Conservation (phyloP, 2,888 invertebrate genomes). For the Acanthosoma haemorrhoidale region DNA sequence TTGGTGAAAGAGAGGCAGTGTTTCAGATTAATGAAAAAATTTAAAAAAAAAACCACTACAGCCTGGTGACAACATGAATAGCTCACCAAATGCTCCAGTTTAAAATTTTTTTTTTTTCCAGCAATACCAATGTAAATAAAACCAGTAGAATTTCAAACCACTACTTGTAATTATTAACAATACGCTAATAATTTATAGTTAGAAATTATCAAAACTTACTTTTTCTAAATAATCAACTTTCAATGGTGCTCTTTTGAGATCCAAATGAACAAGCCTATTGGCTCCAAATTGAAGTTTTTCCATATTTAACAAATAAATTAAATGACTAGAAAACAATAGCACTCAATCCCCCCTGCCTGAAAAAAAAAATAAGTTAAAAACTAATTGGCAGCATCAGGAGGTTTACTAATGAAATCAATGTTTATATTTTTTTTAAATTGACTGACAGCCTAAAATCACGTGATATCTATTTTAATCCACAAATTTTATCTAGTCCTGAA, state of each 20-base stretch:
- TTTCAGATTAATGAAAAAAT: no score
- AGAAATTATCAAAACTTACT: no score
- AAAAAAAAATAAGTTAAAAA: background rate
- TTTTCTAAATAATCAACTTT: slow-evolving; percentile 56
- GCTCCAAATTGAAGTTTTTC: slow-evolving; percentile 27
- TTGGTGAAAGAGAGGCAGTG: no score
- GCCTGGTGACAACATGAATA: no score
- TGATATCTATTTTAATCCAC: background rate
- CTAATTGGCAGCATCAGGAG: no score
- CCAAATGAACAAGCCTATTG: slow-evolving; percentile 60
- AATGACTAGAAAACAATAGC: background rate
- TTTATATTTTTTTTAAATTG: background rate
- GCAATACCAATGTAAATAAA: no score
- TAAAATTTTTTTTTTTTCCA: no score
- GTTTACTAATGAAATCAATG: background rate
- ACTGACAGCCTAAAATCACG: slow-evolving; percentile 14
- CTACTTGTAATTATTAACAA: no score
- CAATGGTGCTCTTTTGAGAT: slow-evolving; percentile 69
- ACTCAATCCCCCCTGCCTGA: background rate
- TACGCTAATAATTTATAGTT: no score
- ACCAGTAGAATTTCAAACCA: no score
- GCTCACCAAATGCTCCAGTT: no score
- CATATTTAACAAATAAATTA: slow-evolving; percentile 6
- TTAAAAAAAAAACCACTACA: no score
- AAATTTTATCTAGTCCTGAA: background rate